Percentiles rank a stretch among this genome's conserved stretches.
phyloP scores from a whole-genome alignment of 1,140 invertebrate genomes.

The Rhynchophorus ferrugineus region DNA sequence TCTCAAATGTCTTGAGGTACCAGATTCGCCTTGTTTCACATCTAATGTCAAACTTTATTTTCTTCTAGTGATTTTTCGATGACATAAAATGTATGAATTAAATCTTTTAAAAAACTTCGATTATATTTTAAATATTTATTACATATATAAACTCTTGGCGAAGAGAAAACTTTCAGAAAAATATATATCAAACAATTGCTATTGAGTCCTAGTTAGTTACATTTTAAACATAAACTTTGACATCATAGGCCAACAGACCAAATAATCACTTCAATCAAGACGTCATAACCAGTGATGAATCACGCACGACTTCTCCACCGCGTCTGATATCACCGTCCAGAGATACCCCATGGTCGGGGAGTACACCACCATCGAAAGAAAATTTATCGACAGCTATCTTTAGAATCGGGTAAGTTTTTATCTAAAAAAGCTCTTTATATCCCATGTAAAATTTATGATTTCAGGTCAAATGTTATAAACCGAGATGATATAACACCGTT shows the following conservation, averaged over 20 bases:
- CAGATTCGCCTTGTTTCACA: too few relatives aligned
- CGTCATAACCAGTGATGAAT: conserved; percentile 1
- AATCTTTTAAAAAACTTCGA: too few relatives aligned
- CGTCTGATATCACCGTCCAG: conserved; percentile 13
- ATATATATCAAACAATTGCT: too few relatives aligned
- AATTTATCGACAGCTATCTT: neutral
- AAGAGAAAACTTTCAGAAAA: too few relatives aligned
- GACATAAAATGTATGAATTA: too few relatives aligned
- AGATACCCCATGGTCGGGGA: conserved; percentile 28
- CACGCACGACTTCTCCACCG: conserved; percentile 6
- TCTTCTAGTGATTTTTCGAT: too few relatives aligned
- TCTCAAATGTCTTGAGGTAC: too few relatives aligned
- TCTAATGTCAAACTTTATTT: too few relatives aligned
- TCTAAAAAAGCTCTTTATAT: neutral
- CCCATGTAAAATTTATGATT: conserved; percentile 6
- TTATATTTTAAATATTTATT: too few relatives aligned
- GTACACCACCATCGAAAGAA: conserved; percentile 31
- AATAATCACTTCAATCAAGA: conserved; percentile 6
- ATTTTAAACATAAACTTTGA: too few relatives aligned
- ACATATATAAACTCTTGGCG: too few relatives aligned
- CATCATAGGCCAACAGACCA: neutral
- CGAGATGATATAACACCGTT: conserved; percentile 18
- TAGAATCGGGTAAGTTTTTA: conserved; percentile 12
- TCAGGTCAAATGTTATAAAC: conserved; percentile 5
- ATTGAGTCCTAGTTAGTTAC: too few relatives aligned